Evolutionary conservation across 1,140 invertebrate genomes (phyloP), one percentile per base, ranked within the genome.

Genomic region (Orchestia grillus): DNA sequence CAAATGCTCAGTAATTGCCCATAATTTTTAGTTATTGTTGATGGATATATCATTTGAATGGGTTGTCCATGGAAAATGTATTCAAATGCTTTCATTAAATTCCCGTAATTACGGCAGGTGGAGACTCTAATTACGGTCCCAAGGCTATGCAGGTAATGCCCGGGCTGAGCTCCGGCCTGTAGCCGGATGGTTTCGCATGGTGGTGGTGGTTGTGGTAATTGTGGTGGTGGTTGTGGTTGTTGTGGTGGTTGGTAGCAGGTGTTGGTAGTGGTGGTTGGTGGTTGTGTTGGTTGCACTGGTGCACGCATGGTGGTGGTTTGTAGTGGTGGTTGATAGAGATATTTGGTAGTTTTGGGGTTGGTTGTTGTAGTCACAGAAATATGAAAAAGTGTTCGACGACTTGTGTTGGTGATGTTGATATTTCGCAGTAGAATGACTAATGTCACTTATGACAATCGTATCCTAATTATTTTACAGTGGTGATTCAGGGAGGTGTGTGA

Each of bases 71-170:
- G 36, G 15, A 77, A 77, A 77, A 77, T 77, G 28, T 77, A 77
- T 77, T 77, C 62, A 77, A 77, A 77, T 77, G 62, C 62, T 77
- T 77, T 77, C 62, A 77, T 77, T 77, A 77, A 77, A 77, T 77
- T 77, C 41, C 88, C 43, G 88, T 90, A 42, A 90, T 90, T 90
- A 90, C 88, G 88, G 88, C 41, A 44, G 88, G 88, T 90, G 88
- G 88, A 90, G 88, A 41, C 88, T 90, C 43, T 44, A 90, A 90
- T 90, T 90, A 36, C 88, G 88, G 88, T 41, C 41, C 4, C 43
- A 90, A 90, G n/a, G 43, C 43, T 90, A 44, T 44, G 88, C 88
- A 90, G 88, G n/a, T 90, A 77, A 23, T 77, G 62, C 62, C 47
- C 62, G 28, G 1, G 11, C 62, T 28, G 28, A 77, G 28, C 28